phyloP scores from a whole-genome alignment of 92 coral and sea anemone genomes.

The Plumapathes pennacea region DNA sequence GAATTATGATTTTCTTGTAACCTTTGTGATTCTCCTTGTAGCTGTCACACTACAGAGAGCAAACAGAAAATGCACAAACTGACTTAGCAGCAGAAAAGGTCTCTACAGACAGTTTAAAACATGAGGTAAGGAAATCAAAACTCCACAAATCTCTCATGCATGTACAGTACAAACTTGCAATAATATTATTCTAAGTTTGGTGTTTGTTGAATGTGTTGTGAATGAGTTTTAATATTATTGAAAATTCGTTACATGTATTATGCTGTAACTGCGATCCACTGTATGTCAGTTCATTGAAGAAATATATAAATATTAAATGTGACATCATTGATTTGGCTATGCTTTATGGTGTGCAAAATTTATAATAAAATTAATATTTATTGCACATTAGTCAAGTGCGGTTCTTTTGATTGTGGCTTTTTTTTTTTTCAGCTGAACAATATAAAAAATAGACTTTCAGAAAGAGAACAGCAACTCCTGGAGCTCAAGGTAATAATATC shows the following conservation, averaged over 20 bases:
- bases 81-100: conserved; percentile 98
- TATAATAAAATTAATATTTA: no score
- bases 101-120: conserved; percentile 65
- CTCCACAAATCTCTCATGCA: no score
- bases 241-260: no score
- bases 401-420: not conserved
- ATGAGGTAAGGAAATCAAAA: conserved; percentile 88
- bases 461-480: conserved; percentile 82
- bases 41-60: conserved; percentile 82
- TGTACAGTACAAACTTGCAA: no score
- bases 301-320: no score
- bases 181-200: no score
- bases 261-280: no score
- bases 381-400: no score
- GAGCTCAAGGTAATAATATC: conserved; percentile 80
- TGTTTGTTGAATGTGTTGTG: not conserved
- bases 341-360: no score
- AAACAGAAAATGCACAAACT: conserved; percentile 80
- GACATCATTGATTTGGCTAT: no score
- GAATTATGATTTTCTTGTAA: no score
- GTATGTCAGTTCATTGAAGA: no score
- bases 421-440: conserved; percentile 52
- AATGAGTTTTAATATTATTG: not conserved
- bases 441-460: conserved; percentile 63
- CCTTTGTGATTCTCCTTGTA: conserved; percentile 11